These are phyloP conservation scores for Nemapogon koenigi DNA, from an alignment of 2,888 invertebrate species.

Conservation along the genomic window DNA sequence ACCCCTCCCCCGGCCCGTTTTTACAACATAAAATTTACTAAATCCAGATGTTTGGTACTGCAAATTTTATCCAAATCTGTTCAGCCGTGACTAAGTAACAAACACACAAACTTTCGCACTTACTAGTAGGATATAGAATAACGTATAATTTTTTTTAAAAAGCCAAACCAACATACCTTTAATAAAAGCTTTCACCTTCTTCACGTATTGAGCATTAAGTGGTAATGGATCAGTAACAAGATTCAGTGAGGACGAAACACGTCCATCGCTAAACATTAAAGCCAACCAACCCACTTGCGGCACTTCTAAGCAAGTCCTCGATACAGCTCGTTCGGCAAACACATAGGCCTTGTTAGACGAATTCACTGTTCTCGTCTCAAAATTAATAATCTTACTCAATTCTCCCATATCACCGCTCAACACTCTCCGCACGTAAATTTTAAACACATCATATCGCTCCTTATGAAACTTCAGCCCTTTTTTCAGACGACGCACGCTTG, in stretches of 20 bases:
- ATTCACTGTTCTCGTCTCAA: conserved; percentile 45
- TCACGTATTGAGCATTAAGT: conserved; percentile 42
- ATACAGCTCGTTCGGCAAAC: conserved; percentile 36
- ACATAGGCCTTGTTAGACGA: conserved; percentile 47
- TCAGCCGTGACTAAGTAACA: no score
- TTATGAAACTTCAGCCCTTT: conserved; percentile 30
- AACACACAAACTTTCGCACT: no score
- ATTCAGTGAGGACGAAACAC: conserved; percentile 38
- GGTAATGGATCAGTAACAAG: conserved; percentile 50
- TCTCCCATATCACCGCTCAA: conserved; percentile 50
- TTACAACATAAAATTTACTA: no score
- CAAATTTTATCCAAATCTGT: no score
- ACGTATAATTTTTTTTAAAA: no score
- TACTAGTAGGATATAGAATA: no score
- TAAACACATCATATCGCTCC: conserved; percentile 33
- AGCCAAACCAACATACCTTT: conserved; percentile 57
- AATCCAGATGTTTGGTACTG: no score
- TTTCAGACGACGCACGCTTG: conserved; percentile 36
- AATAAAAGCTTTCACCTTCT: conserved; percentile 46
- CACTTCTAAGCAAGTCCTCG: conserved; percentile 27
- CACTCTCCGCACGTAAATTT: conserved; percentile 52
- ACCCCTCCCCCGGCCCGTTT: no score
- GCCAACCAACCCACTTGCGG: conserved; percentile 36
- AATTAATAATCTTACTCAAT: conserved; percentile 51
- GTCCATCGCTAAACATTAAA: conserved; percentile 35